These are phyloP conservation scores for Eudyptes chrysolophus DNA, from an alignment of 2,113 vertebrate genomes.

Conservation along the genomic window DNA sequence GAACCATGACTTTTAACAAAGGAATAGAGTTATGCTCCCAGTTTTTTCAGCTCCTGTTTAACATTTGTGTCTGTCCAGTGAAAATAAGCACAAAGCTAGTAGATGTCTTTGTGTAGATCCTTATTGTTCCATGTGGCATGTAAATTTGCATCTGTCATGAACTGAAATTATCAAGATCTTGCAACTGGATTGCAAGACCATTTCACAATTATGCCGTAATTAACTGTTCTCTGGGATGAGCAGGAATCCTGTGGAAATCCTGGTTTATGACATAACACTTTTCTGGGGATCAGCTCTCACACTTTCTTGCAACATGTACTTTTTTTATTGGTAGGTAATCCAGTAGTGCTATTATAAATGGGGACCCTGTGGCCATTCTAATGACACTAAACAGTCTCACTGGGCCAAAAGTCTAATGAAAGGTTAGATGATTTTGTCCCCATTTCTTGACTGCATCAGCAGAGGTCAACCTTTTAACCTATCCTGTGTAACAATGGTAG, in stretches of 20 bases:
- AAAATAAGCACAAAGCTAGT: background rate
- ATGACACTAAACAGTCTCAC: background rate
- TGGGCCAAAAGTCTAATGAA: background rate
- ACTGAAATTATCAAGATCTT: background rate
- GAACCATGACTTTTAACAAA: background rate
- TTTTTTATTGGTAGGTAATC: background rate
- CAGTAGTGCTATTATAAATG: background rate
- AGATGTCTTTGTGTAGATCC: background rate
- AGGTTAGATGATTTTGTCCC: background rate
- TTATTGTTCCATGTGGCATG: background rate
- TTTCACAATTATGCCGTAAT: background rate
- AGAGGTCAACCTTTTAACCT: background rate
- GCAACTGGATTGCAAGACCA: background rate
- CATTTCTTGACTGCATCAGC: background rate
- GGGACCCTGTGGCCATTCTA: background rate
- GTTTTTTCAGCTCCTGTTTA: background rate
- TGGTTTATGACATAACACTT: background rate
- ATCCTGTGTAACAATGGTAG: background rate
- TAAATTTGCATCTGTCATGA: background rate
- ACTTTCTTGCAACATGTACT: background rate
- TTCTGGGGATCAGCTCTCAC: background rate
- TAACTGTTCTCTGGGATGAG: background rate
- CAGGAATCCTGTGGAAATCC: background rate
- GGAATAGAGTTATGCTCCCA: background rate
- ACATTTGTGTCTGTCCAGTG: background rate